Evolutionary conservation across 2,113 vertebrate genomes (phyloP), one percentile per base, ranked within the genome.

Genomic region (Engystomops pustulosus): DNA sequence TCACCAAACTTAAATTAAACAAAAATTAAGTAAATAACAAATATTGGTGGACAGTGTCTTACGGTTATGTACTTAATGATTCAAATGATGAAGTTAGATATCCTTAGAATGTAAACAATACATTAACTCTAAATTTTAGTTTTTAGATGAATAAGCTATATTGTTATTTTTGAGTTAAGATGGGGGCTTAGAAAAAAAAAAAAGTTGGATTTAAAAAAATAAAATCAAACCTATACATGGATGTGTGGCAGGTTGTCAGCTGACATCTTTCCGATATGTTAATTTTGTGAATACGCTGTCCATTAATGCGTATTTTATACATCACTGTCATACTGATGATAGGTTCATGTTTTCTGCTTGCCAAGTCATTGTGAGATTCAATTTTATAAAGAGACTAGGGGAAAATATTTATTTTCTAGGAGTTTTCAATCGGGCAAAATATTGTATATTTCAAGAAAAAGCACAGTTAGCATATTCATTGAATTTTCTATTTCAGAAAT

Each of bases 281-380:
- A 32, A 78, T 78, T 78, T 3, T 78, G 34, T 5, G 15, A 55
- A 38, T 58, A 23, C 15, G 53, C 75, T 78, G 75, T 78, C 75
- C 75, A 78, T 60, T 78, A 78, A 77, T 77, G 49, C 53, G 11
- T 77, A 2, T 78, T 41, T 78, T 58, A 78, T 34, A 78, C 51
- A 78, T 78, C 75, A 78, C 75, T 78, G 75, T 78, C 75, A 78
- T 53, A 60, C 53, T 58, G 51, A 58, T 36, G 55, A 58, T 78
- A 58, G n/a, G 75, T 55, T 58, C 51, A 41, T 55, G 75, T 78
- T 58, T 58, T 23, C 3, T 41, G 12, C 34, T 55, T 78, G 75
- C 51, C 75, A 25, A 53, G 75, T 53, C 18, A 76, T 23, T 34
- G 47, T 25, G 34, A 78, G 51, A 60, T 41, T 78, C 53, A 25